Conservation (phyloP, 2,888 invertebrate species). For the Stenoptilia bipunctidactyla region DNA sequence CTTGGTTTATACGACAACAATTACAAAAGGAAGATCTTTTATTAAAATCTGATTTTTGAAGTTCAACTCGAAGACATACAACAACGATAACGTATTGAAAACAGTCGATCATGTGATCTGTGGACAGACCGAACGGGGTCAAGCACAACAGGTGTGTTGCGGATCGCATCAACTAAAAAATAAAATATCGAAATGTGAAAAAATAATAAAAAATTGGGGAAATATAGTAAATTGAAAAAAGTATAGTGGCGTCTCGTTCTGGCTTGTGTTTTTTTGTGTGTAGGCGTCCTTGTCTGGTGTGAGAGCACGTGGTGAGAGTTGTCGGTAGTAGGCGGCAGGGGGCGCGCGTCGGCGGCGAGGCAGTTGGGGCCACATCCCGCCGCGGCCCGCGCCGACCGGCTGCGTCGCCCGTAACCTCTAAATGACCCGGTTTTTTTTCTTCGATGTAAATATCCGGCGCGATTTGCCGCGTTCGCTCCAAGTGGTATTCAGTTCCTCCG, state of each 20-base stretch:
- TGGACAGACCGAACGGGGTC: constrained; percentile 65
- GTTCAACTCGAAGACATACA: too few relatives aligned
- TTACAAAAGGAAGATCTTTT: too few relatives aligned
- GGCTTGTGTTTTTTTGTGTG: constrained; percentile 8
- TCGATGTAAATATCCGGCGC: constrained; percentile 70
- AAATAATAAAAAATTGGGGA: constrained; percentile 65
- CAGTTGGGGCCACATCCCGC: constrained; percentile 52
- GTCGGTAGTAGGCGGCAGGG: constrained; percentile 24
- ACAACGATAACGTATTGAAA: constrained; percentile 40
- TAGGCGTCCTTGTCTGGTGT: constrained; percentile 39
- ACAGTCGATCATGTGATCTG: constrained; percentile 61
- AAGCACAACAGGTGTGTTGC: constrained; percentile 69
- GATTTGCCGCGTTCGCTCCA: constrained; percentile 66
- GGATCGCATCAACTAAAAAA: constrained; percentile 70
- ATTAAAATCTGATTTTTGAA: too few relatives aligned
- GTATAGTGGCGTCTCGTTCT: constrained; percentile 38
- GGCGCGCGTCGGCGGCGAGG: constrained; percentile 26
- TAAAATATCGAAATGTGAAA: constrained; percentile 71
- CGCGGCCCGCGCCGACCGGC: constrained; percentile 67
- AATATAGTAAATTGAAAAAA: constrained; percentile 71
- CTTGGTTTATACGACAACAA: too few relatives aligned
- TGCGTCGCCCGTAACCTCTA: constrained; percentile 69
- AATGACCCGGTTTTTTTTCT: constrained; percentile 70
- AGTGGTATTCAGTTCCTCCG: constrained; percentile 68
- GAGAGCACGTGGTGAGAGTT: constrained; percentile 56